These are phyloP conservation scores for Micropterix aruncella DNA, from an alignment of 2,888 invertebrate genomes.

Conservation along the genomic window DNA sequence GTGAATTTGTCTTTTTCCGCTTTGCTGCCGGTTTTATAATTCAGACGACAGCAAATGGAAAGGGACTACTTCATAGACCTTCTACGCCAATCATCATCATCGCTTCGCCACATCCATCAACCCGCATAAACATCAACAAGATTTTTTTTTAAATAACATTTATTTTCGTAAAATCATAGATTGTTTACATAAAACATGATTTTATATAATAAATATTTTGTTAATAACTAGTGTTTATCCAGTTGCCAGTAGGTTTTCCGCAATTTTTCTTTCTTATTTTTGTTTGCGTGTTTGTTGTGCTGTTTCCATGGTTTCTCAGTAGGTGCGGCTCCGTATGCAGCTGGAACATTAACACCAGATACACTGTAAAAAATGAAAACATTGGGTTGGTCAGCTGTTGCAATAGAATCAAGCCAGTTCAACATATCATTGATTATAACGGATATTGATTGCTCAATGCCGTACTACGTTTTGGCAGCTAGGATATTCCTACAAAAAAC, in stretches of 20 bases:
- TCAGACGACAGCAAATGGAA: conserved; percentile 41
- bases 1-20: conserved; percentile 44
- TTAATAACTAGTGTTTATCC: conserved; percentile 66
- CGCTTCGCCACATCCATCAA: too few species aligned
- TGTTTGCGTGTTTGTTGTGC: conserved; percentile 74
- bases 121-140: too few species aligned
- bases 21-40: conserved; percentile 35
- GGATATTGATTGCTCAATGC: too few species aligned
- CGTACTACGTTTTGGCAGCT: too few species aligned
- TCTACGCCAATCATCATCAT: neutral
- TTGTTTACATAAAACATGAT: neutral
- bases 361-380: conserved; percentile 17
- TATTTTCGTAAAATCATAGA: too few species aligned
- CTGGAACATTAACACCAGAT: conserved; percentile 17
- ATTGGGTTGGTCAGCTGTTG: too few species aligned
- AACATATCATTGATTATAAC: too few species aligned
- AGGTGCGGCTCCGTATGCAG: conserved; percentile 11
- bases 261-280: conserved; percentile 85
- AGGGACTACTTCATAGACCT: conserved; percentile 37
- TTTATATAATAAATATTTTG: neutral
- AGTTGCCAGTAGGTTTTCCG: conserved; percentile 72
- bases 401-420: too few species aligned
- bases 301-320: conserved; percentile 61
- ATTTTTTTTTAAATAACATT: too few species aligned
- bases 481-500: too few species aligned